These are phyloP conservation scores for Pycnonotus jocosus DNA, from an alignment of 2,113 vertebrate genomes.

Conservation along the genomic window DNA sequence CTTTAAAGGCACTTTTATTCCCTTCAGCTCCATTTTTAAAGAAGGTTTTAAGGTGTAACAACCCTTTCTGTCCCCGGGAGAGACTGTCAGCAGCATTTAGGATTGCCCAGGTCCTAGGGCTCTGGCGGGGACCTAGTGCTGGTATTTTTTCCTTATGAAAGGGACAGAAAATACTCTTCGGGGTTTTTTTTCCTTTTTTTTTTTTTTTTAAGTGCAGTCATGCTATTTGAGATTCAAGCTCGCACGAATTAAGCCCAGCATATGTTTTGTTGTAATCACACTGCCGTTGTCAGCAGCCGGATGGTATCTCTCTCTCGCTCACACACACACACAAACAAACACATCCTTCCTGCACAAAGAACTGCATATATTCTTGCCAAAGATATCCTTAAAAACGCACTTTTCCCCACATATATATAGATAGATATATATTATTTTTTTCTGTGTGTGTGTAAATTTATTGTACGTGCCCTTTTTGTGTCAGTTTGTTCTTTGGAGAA, in stretches of 20 bases:
- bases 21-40: background rate
- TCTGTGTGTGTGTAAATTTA: slow-evolving; percentile 43
- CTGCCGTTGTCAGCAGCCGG: slow-evolving; percentile 47
- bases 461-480: slow-evolving; percentile 7
- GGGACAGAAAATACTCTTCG: background rate
- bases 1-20: slow-evolving; percentile 34
- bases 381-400: slow-evolving; percentile 76
- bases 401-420: slow-evolving; percentile 58
- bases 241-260: slow-evolving; percentile 14
- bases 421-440: background rate
- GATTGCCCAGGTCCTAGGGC: background rate
- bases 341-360: slow-evolving; percentile 48
- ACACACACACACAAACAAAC: background rate
- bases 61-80: background rate
- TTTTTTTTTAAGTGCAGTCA: slow-evolving; percentile 16
- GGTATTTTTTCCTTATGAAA: slow-evolving; percentile 29
- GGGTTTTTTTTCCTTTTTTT: background rate
- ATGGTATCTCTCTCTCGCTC: slow-evolving; percentile 43
- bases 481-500: background rate
- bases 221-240: slow-evolving; percentile 34
- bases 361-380: slow-evolving; percentile 77
- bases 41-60: background rate
- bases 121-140: background rate
- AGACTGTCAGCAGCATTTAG: background rate
- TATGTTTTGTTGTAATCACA: slow-evolving; percentile 54